Evolutionary conservation across 2,113 vertebrate species (phyloP), one percentile per base, ranked within the genome.

Genomic region (Semnornis frantzii): DNA sequence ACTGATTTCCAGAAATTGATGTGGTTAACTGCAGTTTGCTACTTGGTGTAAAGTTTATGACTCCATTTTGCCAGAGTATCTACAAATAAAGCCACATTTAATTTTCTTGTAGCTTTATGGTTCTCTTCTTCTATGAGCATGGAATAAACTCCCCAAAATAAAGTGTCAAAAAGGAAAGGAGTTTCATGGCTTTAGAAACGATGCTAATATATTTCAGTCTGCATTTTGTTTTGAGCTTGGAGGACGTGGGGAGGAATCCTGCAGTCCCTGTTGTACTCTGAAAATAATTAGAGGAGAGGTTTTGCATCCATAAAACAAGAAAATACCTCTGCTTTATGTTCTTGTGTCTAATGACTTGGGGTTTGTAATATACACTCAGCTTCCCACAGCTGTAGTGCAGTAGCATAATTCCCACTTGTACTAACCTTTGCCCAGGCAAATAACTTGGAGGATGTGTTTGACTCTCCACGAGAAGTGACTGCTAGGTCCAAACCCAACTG

Each of bases 1-100:
- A 13, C 5, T 33, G 15, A 17, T 88, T 74, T 27, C 27, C n/a
- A 74, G 76, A 86, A 70, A 15, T 30, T 12, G 37, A 27, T 15
- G 7, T 30, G 37, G 9, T 18, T 73, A 46, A 46, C 23, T 9
- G 17, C 5, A 42, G 2, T 2, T 34, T 55, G 20, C 25, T 76
- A 19, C 16, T 82, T 75, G 42, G 13, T 66, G 63, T 68, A 27
- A 58, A 70, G 3, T 1, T 34, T 46, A 63, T 0, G 0, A n/a
- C 55, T 37, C 5, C 55, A 5, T 85, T 88, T 92, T 37, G 1
- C 34, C 15, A 28, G 30, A 25, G 14, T 59, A 34, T 8, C 30
- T 57, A 39, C 3, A 44, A 13, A 54, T 65, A 15, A 8, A 48
- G 8, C 18, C 19, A 46, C 57, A 16, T 68, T 77, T 60, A 50